Evolutionary conservation across 2,888 invertebrate species (phyloP), one percentile per base, ranked within the genome.

Genomic region (Caradrina clavipalpis): DNA sequence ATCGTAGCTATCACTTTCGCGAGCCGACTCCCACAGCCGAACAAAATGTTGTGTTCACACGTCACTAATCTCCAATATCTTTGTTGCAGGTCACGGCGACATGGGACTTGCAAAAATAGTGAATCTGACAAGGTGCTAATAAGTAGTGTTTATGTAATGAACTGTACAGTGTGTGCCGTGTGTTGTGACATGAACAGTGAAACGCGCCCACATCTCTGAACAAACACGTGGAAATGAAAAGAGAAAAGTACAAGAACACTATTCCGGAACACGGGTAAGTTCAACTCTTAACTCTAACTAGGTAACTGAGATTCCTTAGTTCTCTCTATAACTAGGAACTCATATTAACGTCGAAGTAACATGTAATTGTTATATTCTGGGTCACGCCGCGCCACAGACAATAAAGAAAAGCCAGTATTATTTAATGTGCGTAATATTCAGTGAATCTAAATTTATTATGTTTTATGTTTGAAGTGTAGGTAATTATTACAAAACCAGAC

Each of bases 171-270:
- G 84, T 81, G 86, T 82, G 80, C 74, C 61, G 82, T 81, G 77
- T 78, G 84, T 89, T 90, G 92, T 93, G 92, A 90, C 89, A 94
- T 92, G 91, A 89, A 88, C 90, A 89, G 92, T 93, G 91, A 88
- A 90, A 89, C 87, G 86, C 84, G 78, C 71, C 79, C 81, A 87
- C 82, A 82, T 88, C 84, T 70, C 83, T 88, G 78, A 80, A 85
- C 83, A 88, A 89, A 88, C 86, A 83, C 90, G 91, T 92, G 93
- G 95, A 95, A 91, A 96, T 95, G 95, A 95, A 95, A 95, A 96
- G 95, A 92, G 95, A 95, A 95, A 96, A 96, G 92, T 95, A 95
- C 87, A 95, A 95, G 94, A 88, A 85, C 85, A 87, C 84, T 80
- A 85, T 85, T 84, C 89, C 87, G 86, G 87, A 90, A 91, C 84